Percentiles rank a stretch among this genome's conserved stretches.
These are phyloP conservation scores for Drosophila suboccidentalis DNA, from an alignment of 2,888 invertebrate genomes.

Conservation along the genomic window DNA sequence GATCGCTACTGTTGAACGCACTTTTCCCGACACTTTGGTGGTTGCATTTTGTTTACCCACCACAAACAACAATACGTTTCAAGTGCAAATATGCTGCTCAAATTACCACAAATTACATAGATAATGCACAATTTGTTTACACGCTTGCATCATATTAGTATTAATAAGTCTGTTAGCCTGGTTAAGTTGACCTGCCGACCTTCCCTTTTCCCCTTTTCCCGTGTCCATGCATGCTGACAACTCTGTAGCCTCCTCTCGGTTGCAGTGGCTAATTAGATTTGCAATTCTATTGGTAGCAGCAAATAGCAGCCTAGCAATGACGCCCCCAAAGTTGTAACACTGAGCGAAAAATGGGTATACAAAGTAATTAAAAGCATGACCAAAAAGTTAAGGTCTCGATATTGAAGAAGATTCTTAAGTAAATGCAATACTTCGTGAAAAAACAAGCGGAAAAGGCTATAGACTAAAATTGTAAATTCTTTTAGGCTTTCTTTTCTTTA, in stretches of 20 bases:
- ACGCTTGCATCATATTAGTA: conserved; percentile 72
- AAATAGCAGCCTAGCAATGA: conserved; percentile 21
- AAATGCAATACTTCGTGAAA: background rate
- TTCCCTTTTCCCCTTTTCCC: conserved; percentile 1
- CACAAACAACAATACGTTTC: conserved; percentile 63
- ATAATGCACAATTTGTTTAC: conserved; percentile 68
- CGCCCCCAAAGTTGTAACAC: conserved; percentile 14
- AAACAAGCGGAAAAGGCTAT: no score
- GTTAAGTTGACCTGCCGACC: conserved; percentile 4
- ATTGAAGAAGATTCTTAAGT: background rate
- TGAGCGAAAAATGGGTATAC: background rate
- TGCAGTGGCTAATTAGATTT: conserved; percentile 74
- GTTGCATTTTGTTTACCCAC: conserved; percentile 66
- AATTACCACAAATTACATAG: conserved; percentile 67
- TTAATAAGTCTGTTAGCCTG: conserved; percentile 52
- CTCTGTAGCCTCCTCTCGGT: conserved; percentile 5
- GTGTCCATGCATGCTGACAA: conserved; percentile 1
- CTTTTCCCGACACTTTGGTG: conserved; percentile 39
- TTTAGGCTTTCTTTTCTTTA: no score
- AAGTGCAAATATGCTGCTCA: conserved; percentile 65
- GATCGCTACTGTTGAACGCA: conserved; percentile 48
- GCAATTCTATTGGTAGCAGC: conserved; percentile 59
- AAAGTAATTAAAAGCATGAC: background rate
- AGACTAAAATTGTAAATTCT: no score
- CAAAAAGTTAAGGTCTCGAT: background rate